phyloP scores from a whole-genome alignment of 2,113 vertebrate genomes.

The Enhydra lutris region DNA sequence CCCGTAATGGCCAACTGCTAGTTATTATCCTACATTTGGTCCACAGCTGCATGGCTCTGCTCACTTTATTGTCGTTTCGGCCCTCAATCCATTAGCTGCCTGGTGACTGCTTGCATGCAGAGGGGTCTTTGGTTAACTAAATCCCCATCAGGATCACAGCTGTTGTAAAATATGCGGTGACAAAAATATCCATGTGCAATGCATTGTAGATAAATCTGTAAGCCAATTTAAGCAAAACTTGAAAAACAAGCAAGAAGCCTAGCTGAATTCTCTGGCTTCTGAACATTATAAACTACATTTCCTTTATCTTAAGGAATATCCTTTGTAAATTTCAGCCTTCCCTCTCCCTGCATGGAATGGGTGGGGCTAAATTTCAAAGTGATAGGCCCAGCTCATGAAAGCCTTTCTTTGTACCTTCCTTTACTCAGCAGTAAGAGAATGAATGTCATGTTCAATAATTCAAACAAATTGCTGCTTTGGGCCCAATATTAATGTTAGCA shows the following conservation, averaged over 20 bases:
- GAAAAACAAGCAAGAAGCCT: conserved; percentile 41
- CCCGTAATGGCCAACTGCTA: conserved; percentile 72
- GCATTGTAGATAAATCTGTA: conserved; percentile 67
- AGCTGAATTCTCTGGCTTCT: conserved; percentile 13
- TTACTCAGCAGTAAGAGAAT: conserved; percentile 14
- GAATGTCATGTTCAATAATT: background rate
- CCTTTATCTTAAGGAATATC: background rate
- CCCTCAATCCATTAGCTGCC: conserved; percentile 60
- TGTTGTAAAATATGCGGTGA: conserved; percentile 75
- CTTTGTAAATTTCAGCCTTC: background rate
- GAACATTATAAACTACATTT: background rate
- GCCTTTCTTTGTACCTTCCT: background rate
- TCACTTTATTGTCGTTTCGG: conserved; percentile 59
- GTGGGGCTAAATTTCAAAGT: background rate
- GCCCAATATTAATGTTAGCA: background rate
- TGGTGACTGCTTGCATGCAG: conserved; percentile 69
- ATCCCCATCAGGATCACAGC: conserved; percentile 76
- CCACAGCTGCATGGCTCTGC: conserved; percentile 54
- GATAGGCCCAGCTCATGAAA: background rate
- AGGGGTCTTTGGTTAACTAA: conserved; percentile 61
- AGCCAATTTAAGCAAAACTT: conserved; percentile 65
- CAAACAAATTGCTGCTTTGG: background rate
- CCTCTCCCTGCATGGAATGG: background rate
- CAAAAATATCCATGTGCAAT: conserved; percentile 76
- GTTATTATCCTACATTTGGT: conserved; percentile 71